Evolutionary conservation across 2,113 vertebrate species (phyloP).

Genomic region (Hemichromis elongatus): DNA sequence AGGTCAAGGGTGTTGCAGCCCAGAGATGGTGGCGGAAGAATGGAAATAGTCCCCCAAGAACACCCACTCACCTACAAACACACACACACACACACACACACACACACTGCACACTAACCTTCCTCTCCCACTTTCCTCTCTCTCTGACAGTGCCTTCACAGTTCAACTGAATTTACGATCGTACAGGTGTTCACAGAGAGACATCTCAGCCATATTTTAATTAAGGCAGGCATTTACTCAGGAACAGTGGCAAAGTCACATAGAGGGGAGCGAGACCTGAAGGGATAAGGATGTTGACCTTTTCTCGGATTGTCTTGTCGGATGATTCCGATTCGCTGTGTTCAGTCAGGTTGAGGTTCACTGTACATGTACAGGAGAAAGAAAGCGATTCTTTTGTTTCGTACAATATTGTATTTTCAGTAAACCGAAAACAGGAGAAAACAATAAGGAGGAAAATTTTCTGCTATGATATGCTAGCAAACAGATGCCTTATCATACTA

Average conservation of each 20-base stretch:
- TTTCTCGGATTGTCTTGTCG: conserved; percentile 24
- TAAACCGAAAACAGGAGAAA: background rate
- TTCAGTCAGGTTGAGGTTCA: background rate
- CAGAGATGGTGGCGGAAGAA: conserved; percentile 8
- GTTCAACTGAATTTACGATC: conserved; percentile 48
- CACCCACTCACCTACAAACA: background rate
- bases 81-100: background rate
- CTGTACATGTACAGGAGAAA: background rate
- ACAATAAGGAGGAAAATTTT: too few relatives aligned
- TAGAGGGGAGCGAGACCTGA: conserved; percentile 13
- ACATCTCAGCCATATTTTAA: conserved; percentile 27
- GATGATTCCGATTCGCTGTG: conserved; percentile 20
- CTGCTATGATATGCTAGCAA: background rate
- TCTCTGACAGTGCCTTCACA: background rate
- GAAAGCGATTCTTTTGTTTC: background rate
- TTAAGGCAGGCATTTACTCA: conserved; percentile 45
- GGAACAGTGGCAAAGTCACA: conserved; percentile 43
- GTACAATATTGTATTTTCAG: background rate
- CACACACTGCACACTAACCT: background rate
- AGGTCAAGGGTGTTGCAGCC: conserved; percentile 55
- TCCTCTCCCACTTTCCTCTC: background rate
- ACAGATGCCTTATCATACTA: background rate
- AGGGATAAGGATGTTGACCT: conserved; percentile 28
- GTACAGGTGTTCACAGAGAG: conserved; percentile 35
- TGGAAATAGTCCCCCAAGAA: conserved; percentile 3